Base-by-base conservation (phyloP, 1,140 invertebrate genomes). In the Tachypleus tridentatus region DNA sequence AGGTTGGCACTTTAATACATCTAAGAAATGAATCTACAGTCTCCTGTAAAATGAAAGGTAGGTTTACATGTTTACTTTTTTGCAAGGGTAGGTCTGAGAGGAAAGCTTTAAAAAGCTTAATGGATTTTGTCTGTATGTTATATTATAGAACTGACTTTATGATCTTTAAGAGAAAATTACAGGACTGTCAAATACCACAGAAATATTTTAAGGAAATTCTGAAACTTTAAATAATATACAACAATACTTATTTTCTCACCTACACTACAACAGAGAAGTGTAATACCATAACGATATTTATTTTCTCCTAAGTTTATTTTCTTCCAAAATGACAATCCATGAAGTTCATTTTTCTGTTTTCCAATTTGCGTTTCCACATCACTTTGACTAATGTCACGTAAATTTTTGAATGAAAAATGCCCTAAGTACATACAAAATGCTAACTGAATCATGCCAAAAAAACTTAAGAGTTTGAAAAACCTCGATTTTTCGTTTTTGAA, bases 401-500 rank as follows among this genome's bases (percentile, higher is more conserved):
- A 8, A n/a, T 7, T 8, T 54, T 0, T 7, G 1, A 54, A 54
- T 54, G 53, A 7, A 54, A 54, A 54, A 54, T 54, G 7, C 53
- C 7, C 53, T 54, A 54, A 54, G n/a, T 54, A 54, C n/a, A 8
- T 7, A 0, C 53, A 54, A 54, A 54, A 54, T 8, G n/a, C n/a
- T 54, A 54, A n/a, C 53, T 54, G 53, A 54, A n/a, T n/a, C n/a
- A 54, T 54, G 7, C 53, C 53, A 54, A 54, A 54, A 54, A n/a
- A 7, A 7, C 7, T 8, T 8, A 54, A 7, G 7, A 54, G 7
- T 54, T 54, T 54, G 53, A 54, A 54, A n/a, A 54, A 54, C 7
- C 7, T 54, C n/a, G 7, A 7, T 8, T 54, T 54, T n/a, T 54
- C 53, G n/a, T 54, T 54, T n/a, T 54, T 54, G 53, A 54, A 54